Evolutionary conservation across 1,140 invertebrate species (phyloP).

Genomic region (Brachionus sp.): DNA sequence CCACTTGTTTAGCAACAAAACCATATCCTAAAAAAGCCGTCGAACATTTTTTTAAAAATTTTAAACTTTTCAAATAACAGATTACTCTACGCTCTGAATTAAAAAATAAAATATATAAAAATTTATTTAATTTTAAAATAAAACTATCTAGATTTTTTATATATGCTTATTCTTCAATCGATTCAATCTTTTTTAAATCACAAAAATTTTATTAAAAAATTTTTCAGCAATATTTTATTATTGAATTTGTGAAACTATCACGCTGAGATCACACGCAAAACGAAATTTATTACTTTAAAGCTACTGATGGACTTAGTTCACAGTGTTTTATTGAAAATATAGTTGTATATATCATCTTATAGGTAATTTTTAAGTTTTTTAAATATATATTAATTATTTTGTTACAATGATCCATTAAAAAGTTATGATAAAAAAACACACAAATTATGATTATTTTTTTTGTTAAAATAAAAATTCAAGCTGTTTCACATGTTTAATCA

Average conservation of each 20-base stretch:
- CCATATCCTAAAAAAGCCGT: constrained; percentile 82
- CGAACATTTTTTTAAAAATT: constrained; percentile 78
- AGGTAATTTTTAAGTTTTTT: neutral
- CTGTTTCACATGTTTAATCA: neutral
- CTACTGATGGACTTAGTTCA: too few relatives aligned
- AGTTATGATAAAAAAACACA: neutral
- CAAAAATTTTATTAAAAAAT: neutral
- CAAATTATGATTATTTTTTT: neutral
- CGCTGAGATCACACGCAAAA: too few relatives aligned
- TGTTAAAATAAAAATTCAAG: neutral
- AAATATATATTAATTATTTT: neutral
- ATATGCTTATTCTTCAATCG: too few relatives aligned
- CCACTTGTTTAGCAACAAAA: constrained; percentile 86
- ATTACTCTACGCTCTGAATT: neutral
- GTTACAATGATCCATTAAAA: neutral
- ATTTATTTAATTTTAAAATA: neutral
- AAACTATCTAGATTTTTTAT: neutral
- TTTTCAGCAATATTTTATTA: too few relatives aligned
- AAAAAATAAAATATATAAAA: neutral
- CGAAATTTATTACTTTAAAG: too few relatives aligned
- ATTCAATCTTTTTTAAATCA: too few relatives aligned
- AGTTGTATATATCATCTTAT: neutral
- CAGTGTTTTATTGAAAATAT: too few relatives aligned
- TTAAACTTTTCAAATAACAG: constrained; percentile 73
- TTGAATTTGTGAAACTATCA: too few relatives aligned